A percentile compares a stretch with the other conserved stretches of the same genome.
Evolutionary conservation across 2,797 vertebrate genomes (phyloP).

Genomic region (Chrysocyon brachyurus): DNA sequence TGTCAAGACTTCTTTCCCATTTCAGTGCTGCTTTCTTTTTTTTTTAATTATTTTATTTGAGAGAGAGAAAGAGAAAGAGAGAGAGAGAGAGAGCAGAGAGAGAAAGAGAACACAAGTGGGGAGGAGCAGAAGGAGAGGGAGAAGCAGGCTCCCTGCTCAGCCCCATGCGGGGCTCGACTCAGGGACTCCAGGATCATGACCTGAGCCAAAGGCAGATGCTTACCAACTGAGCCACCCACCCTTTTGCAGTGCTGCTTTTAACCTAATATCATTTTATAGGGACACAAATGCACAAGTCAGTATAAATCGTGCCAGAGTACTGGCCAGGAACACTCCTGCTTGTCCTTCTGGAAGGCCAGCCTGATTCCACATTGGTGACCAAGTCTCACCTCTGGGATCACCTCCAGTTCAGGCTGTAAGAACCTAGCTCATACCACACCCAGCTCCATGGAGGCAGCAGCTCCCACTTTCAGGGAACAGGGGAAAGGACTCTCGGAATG

Average conservation of each 20-base stretch:
- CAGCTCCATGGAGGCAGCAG: background rate
- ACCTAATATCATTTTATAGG: constrained; percentile 16
- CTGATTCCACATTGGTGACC: background rate
- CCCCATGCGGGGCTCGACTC: no score
- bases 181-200: no score
- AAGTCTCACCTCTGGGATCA: background rate
- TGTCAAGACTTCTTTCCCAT: constrained; percentile 42
- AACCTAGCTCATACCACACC: background rate
- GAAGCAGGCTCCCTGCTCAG: no score
- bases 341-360: background rate
- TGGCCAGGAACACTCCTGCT: background rate
- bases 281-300: background rate
- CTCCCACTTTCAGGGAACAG: background rate
- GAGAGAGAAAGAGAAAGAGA: no score
- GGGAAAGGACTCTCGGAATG: background rate
- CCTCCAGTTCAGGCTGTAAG: background rate
- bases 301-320: background rate
- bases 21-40: constrained; percentile 8
- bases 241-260: background rate
- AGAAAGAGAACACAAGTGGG: no score
- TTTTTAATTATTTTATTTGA: no score
- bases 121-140: no score
- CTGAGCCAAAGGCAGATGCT: no score
- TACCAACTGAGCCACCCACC: no score
- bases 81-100: no score